phyloP scores from a whole-genome alignment of 2,888 invertebrate genomes.

The Trichopria drosophilae region DNA sequence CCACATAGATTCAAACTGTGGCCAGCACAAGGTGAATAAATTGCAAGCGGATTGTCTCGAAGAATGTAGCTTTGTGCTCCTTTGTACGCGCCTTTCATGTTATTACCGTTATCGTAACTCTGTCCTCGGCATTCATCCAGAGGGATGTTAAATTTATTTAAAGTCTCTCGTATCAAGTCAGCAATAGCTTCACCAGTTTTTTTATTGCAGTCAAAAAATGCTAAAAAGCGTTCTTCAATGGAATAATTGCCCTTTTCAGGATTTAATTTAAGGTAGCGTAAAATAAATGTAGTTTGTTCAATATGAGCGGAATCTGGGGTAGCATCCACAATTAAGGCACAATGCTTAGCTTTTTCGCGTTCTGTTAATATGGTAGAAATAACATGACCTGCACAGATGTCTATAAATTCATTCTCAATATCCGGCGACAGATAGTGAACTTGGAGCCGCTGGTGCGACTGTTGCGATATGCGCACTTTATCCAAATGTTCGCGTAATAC shows the following conservation, averaged over 20 bases:
- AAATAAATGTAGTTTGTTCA: constrained; percentile 28
- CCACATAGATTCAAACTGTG: constrained; percentile 3
- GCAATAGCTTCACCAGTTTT: constrained; percentile 3
- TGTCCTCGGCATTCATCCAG: constrained; percentile 3
- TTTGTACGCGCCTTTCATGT: not conserved
- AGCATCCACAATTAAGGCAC: constrained; percentile 30
- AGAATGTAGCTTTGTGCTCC: constrained; percentile 1
- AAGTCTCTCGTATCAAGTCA: not conserved
- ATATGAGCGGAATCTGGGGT: constrained; percentile 32
- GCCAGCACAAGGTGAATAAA: constrained; percentile 4
- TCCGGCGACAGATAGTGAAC: constrained; percentile 30
- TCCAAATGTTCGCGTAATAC: constrained; percentile 29
- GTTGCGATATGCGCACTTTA: constrained; percentile 12
- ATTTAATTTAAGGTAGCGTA: constrained; percentile 5
- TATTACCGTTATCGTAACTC: constrained; percentile 3
- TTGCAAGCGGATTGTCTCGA: not conserved
- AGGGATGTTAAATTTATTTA: not conserved
- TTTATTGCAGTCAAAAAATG: constrained; percentile 1
- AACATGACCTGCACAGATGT: constrained; percentile 13
- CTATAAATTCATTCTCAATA: constrained; percentile 34
- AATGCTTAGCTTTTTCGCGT: constrained; percentile 26
- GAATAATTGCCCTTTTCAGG: not conserved
- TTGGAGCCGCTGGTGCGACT: constrained; percentile 21
- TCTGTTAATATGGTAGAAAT: constrained; percentile 21
- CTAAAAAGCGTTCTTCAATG: constrained; percentile 2